Base-by-base conservation (phyloP, 2,113 vertebrate genomes). In the Edolisoma coerulescens region DNA sequence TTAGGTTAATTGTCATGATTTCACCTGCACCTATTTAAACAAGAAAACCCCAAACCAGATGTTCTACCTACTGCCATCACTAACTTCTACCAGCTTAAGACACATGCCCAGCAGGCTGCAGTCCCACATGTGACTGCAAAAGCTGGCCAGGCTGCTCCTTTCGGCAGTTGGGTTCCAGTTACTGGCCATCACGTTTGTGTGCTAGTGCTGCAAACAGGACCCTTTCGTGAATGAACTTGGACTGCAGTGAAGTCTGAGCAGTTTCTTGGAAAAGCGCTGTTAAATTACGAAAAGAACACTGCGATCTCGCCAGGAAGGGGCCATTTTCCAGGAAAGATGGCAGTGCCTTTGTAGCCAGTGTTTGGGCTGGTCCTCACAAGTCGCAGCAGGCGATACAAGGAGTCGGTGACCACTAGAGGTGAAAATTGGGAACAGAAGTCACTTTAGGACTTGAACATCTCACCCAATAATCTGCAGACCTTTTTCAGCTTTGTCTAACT, bases 331-430 rank as follows among this genome's bases (percentile, higher is more conserved):
- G 71, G 75, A 83, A 90, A 0, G 59, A 32, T 33, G 57, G 30
- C n/a, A 54, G 37, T 11, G 6, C 37, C 52, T 54, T 53, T 53
- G 45, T 10, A 74, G 45, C 23, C 59, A 22, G 47, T 19, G 30
- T 74, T 81, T 71, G 56, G 47, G 52, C 5, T 63, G 39, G 42
- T 87, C 73, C 52, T 87, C 60, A 33, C 6, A 69, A 33, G n/a
- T 39, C 0, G 0, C 73, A 89, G 47, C 32, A 81, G 56, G n/a
- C 0, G 1, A 75, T 26, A 23, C 21, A 52, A n/a, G 84, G 37
- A 71, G 49, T 13, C 0, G 0, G 16, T 73, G 71, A 65, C 35
- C 33, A 33, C n/a, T 74, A 7, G 41, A 33, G 47, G 65, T 35
- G 56, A 88, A 42, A 93, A 41, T 8, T 45, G 32, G n/a, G 19